These are phyloP conservation scores for Anolis apletophallus DNA, from an alignment of 2,797 vertebrate species.

Conservation along the genomic window DNA sequence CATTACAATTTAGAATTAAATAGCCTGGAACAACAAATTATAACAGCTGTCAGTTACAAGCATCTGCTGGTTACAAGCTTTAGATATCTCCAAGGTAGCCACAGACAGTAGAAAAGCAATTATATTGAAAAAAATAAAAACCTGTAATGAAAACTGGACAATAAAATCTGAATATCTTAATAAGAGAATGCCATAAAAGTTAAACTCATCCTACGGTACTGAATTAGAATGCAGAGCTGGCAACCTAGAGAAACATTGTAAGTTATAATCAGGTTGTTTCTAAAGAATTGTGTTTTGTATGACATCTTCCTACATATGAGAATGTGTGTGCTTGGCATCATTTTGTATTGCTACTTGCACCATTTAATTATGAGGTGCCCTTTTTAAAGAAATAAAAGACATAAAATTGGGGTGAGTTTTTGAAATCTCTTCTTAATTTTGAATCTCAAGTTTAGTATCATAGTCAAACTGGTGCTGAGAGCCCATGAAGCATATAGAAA, in stretches of 20 bases:
- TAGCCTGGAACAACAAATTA: conserved; percentile 5
- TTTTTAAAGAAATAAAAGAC: background rate
- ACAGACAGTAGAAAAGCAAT: background rate
- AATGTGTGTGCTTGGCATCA: background rate
- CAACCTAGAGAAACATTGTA: background rate
- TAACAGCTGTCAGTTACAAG: background rate
- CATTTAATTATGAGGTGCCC: background rate
- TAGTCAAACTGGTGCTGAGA: no score
- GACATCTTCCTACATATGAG: background rate
- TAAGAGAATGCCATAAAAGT: background rate
- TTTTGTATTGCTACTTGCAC: background rate
- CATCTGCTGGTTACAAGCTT: conserved; percentile 2
- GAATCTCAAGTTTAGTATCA: background rate
- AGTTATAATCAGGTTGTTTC: background rate
- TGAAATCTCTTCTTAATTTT: background rate
- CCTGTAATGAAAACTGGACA: background rate
- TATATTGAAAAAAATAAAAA: background rate
- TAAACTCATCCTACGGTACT: background rate
- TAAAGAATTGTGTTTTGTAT: background rate
- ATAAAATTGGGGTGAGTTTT: background rate
- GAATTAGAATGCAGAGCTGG: background rate
- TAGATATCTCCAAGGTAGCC: background rate
- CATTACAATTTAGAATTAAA: background rate
- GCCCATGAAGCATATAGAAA: no score
- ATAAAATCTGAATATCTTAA: conserved; percentile 11